phyloP scores from a whole-genome alignment of 2,888 invertebrate genomes.

The Crossocerus cetratus region DNA sequence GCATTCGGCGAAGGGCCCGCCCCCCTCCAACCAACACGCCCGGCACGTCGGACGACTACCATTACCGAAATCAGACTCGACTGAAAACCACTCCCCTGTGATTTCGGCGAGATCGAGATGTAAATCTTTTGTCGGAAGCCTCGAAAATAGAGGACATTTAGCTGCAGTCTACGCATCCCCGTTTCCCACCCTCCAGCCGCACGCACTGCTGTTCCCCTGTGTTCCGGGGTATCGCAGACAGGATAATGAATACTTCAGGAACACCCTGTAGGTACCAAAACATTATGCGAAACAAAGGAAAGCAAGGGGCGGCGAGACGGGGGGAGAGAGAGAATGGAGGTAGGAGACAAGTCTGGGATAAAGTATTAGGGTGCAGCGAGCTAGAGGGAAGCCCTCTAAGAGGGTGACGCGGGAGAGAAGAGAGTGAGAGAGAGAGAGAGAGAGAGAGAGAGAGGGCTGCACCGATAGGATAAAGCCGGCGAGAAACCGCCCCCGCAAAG shows the following conservation, averaged over 20 bases:
- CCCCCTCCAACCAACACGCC: too few species aligned
- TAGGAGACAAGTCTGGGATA: slow-evolving; percentile 3
- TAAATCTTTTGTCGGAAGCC: neutral
- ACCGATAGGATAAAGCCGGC: slow-evolving; percentile 44
- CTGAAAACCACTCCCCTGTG: slow-evolving; percentile 8
- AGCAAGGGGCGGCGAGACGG: slow-evolving; percentile 5
- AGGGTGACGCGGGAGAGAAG: slow-evolving; percentile 28
- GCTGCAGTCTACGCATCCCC: too few species aligned
- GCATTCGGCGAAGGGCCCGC: too few species aligned
- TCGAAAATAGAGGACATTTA: too few species aligned
- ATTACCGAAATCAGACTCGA: too few species aligned
- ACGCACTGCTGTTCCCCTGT: slow-evolving; percentile 5
- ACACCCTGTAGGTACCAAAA: slow-evolving; percentile 3
- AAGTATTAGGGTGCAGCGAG: slow-evolving; percentile 16
- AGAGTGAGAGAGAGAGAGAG: too few species aligned
- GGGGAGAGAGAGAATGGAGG: slow-evolving; percentile 13
- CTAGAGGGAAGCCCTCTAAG: slow-evolving; percentile 44
- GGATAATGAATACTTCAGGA: slow-evolving; percentile 5
- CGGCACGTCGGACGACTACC: too few species aligned
- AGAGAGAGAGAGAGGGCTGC: slow-evolving; percentile 22
- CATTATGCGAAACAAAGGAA: neutral
- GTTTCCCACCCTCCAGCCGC: neutral
- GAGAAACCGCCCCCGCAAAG: slow-evolving; percentile 30
- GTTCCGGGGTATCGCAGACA: neutral
- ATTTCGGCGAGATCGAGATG: slow-evolving; percentile 14